phyloP scores from a whole-genome alignment of 2,888 invertebrate species.

The Lasius fuliginosus region DNA sequence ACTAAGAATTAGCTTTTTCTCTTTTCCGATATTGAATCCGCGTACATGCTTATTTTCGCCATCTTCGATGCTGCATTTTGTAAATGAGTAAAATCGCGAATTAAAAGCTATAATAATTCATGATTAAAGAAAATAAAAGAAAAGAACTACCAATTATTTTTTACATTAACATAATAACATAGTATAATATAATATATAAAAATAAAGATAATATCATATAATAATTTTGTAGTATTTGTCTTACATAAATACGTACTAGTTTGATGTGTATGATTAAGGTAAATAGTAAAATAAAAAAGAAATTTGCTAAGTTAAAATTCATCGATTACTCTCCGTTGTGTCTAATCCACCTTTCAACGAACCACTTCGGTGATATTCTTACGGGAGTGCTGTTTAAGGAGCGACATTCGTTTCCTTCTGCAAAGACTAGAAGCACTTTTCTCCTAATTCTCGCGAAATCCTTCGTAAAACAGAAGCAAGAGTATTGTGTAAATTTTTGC shows the following conservation, averaged over 20 bases:
- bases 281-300: not conserved
- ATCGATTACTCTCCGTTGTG: conserved; percentile 25
- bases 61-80: not conserved
- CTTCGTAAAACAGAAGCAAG: conserved; percentile 38
- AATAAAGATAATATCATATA: not conserved
- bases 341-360: not conserved
- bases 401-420: conserved; percentile 49
- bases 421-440: conserved; percentile 39
- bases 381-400: conserved; percentile 28
- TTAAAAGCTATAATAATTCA: not conserved
- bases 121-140: not conserved
- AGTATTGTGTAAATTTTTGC: conserved; percentile 65
- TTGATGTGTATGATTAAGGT: not conserved
- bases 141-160: not conserved
- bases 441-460: conserved; percentile 57
- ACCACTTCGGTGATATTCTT: conserved; percentile 13
- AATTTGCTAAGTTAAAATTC: conserved; percentile 28
- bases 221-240: not conserved
- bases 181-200: not conserved
- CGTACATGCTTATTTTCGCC: not conserved
- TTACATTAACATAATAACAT: not conserved
- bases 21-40: not conserved
- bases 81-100: not conserved
- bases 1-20: not conserved
- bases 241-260: not conserved